Evolutionary conservation across 2,113 vertebrate species (phyloP).

Genomic region (Triplophysa tibetana): DNA sequence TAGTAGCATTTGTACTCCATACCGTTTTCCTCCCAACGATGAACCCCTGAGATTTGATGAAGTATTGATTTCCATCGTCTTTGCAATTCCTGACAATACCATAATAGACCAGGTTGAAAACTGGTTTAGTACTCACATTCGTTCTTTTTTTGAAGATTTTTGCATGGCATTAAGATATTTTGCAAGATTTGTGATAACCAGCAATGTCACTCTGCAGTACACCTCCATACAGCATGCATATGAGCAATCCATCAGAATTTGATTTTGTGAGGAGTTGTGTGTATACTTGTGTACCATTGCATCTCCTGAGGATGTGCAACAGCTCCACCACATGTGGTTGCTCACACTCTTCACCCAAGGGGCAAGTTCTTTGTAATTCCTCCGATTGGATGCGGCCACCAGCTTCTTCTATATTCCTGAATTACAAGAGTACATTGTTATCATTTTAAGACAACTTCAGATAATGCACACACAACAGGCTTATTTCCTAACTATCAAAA

Average conservation of each 20-base stretch:
- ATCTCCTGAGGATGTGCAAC: neutral
- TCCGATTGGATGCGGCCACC: neutral
- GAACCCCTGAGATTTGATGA: neutral
- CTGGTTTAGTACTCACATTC: neutral
- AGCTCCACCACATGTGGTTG: conserved; percentile 1
- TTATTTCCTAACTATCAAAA: too few species aligned
- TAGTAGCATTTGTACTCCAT: neutral
- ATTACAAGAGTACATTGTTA: neutral
- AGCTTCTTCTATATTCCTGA: neutral
- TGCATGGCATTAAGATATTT: neutral
- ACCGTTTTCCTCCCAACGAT: neutral
- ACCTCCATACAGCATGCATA: neutral
- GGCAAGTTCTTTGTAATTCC: neutral
- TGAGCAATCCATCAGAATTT: neutral
- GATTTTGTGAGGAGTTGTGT: too few species aligned
- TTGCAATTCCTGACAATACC: neutral
- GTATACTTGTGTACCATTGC: neutral
- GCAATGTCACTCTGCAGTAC: too few species aligned
- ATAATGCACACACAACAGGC: too few species aligned
- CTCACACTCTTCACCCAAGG: conserved; percentile 1
- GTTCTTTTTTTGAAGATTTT: neutral
- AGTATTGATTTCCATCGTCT: neutral
- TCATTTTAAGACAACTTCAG: too few species aligned
- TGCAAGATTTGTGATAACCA: too few species aligned
- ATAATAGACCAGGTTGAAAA: neutral